These are phyloP conservation scores for Pemphigus obesinymphae DNA, from an alignment of 1,140 invertebrate species.

Conservation along the genomic window DNA sequence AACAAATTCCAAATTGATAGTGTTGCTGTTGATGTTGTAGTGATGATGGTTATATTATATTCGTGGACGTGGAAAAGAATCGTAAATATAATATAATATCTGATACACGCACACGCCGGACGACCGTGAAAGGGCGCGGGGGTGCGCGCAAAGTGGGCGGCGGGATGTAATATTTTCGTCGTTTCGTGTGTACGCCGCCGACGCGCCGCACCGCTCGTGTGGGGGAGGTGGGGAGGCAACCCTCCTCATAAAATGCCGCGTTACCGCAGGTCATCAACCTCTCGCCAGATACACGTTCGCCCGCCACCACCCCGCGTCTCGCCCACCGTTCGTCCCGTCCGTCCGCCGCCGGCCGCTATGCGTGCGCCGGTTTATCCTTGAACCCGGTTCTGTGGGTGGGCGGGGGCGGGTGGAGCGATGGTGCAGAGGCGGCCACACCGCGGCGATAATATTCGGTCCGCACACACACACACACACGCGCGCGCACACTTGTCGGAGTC, in stretches of 20 bases:
- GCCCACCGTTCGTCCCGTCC: neutral
- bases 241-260: slow-evolving; percentile 33
- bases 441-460: slow-evolving; percentile 1
- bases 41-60: no score
- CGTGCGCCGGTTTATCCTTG: slow-evolving; percentile 19
- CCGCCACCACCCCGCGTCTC: neutral
- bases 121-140: no score
- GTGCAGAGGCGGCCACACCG: no score
- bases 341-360: neutral
- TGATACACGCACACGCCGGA: no score
- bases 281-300: no score
- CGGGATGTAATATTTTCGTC: neutral
- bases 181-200: neutral
- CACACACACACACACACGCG: neutral
- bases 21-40: no score
- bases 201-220: neutral
- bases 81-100: no score
- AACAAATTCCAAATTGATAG: no score
- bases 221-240: neutral
- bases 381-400: slow-evolving; percentile 1
- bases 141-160: neutral
- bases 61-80: no score
- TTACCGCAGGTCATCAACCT: slow-evolving; percentile 40
- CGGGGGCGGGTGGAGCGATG: no score
- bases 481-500: slow-evolving; percentile 3